Evolutionary conservation across 2,797 vertebrate species (phyloP).

Genomic region (Leptoclinus maculatus): DNA sequence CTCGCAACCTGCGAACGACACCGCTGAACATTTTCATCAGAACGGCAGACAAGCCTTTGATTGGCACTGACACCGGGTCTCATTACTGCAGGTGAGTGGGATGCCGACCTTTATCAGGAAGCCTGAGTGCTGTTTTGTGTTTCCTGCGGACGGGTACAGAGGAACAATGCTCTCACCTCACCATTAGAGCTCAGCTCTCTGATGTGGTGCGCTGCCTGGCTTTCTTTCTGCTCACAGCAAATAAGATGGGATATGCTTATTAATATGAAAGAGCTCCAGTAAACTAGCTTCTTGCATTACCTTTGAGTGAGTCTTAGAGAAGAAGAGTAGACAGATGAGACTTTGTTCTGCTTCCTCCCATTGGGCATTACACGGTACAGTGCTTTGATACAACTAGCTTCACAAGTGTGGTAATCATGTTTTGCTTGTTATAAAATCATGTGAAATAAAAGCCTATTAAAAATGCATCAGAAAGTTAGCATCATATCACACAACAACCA

Average conservation of each 20-base stretch:
- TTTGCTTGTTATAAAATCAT: constrained; percentile 71
- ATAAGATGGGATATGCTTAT: constrained; percentile 80
- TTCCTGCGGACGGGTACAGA: constrained; percentile 87
- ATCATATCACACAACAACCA: constrained; percentile 31
- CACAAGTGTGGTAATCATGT: constrained; percentile 76
- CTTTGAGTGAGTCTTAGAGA: constrained; percentile 72
- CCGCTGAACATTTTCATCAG: constrained; percentile 78
- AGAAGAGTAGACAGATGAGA: constrained; percentile 68
- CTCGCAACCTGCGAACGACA: constrained; percentile 68
- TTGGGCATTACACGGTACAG: constrained; percentile 70
- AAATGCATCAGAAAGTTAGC: constrained; percentile 57
- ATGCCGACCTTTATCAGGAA: constrained; percentile 84
- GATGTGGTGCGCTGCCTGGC: constrained; percentile 73
- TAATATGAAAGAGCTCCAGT: constrained; percentile 78
- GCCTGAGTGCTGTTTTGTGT: constrained; percentile 91
- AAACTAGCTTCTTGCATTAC: constrained; percentile 81
- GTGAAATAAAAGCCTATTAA: constrained; percentile 67
- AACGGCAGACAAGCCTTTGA: constrained; percentile 86
- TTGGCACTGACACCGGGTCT: constrained; percentile 86
- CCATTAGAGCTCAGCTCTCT: constrained; percentile 76
- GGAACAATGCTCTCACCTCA: constrained; percentile 83
- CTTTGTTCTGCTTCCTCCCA: constrained; percentile 76
- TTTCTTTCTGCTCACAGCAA: constrained; percentile 81
- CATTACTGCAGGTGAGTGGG: constrained; percentile 91
- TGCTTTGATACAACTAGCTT: constrained; percentile 74